A percentile compares a stretch with the other conserved stretches of the same genome.
These are phyloP conservation scores for Monarcha castaneiventris DNA, from an alignment of 2,113 vertebrate species.

Conservation along the genomic window DNA sequence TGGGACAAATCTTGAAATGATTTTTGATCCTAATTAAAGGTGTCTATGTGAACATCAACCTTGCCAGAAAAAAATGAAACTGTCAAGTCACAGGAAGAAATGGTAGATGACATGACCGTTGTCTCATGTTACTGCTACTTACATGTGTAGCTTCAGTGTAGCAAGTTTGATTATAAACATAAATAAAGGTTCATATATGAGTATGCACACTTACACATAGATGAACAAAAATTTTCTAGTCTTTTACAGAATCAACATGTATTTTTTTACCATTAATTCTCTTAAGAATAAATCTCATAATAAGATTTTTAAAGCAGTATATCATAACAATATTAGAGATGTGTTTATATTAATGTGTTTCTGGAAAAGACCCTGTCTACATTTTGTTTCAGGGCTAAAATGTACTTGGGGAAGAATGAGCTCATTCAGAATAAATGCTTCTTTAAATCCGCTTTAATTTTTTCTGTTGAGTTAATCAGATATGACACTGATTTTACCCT, in stretches of 20 bases:
- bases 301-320: not conserved
- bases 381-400: not conserved
- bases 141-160: not conserved
- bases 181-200: not conserved
- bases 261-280: not conserved
- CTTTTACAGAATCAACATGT: not conserved
- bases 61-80: slow-evolving; percentile 26
- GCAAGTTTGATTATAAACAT: not conserved
- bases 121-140: not conserved
- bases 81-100: not conserved
- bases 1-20: not conserved
- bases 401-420: not conserved
- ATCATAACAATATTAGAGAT: not conserved
- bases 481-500: slow-evolving; percentile 68
- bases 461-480: slow-evolving; percentile 52
- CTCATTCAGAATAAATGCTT: slow-evolving; percentile 44
- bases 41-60: not conserved
- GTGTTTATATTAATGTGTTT: not conserved
- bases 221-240: not conserved
- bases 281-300: not conserved
- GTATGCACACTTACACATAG: not conserved
- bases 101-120: not conserved
- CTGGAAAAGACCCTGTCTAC: not conserved
- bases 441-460: slow-evolving; percentile 29
- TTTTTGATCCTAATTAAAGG: slow-evolving; percentile 31